Evolutionary conservation across 2,888 invertebrate genomes (phyloP), one percentile per base, ranked within the genome.

Genomic region (Dryococelus australis): DNA sequence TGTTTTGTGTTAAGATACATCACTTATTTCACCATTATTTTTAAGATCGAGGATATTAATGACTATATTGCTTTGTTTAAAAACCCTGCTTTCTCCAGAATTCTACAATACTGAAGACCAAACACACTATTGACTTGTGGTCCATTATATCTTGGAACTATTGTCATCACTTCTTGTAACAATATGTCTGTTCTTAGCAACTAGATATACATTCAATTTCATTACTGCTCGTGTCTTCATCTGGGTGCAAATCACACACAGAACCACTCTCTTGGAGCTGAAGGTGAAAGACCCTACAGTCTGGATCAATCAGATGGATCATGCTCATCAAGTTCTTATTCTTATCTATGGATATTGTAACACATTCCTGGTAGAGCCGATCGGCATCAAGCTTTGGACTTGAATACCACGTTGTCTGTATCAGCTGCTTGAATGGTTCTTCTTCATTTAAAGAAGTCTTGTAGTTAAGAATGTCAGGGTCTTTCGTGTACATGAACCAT

Each of bases 271-370:
- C n/a, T 8, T 0, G 24, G 65, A 0, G 65, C n/a, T 65, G 65
- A 65, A 1, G n/a, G n/a, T 65, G 24, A 65, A 65, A 65, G 0
- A 0, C 65, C n/a, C 65, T 65, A 24, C 65, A 65, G 24, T 24
- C 65, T 1, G 65, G 65, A 65, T 65, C 65, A 65, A 65, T 65
- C 0, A 65, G 65, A 9, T 65, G 51, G 8, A 51, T 12, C n/a
- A 35, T 65, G 80, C 80, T 79, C 26, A 86, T n/a, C 16, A 86
- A 13, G 24, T 86, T 80, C 16, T 79, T 65, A 3, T 86, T 80
- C 43, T 86, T 86, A 20, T 86, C 80, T 35, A 2, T 86, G 80
- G 20, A 65, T 65, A 65, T 65, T 65, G 24, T 8, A 65, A 65
- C 80, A 80, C n/a, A 86, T 86, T 5, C 26, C 4, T 79, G 43